Evolutionary conservation across 1,140 invertebrate genomes (phyloP), one percentile per base, ranked within the genome.

Genomic region (Bilobella aurantiaca): DNA sequence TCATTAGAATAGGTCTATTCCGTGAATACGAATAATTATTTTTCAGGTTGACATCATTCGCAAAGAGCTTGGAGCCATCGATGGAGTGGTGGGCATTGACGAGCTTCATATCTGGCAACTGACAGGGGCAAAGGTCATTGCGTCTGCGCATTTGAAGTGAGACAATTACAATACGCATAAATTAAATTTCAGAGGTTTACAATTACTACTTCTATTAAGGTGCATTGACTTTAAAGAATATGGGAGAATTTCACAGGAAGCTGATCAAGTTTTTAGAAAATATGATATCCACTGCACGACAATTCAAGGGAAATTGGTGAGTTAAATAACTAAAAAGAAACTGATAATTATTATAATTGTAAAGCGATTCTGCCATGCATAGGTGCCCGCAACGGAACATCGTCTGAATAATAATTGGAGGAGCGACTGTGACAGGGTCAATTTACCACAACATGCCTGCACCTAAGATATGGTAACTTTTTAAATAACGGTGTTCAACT

Each of bases 181-280:
- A n/a, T n/a, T n/a, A 32, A 16, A 23, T 27, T 60, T 29, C 30
- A 60, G 8, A 16, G 8, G 46, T 42, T 18, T 8, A 46, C 16
- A 62, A 46, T 3, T 42, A 23, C 63, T 28, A 30, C 34, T 64
- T 59, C 66, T 60, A 76, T 77, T 62, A 69, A 87, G 89, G 69
- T 91, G 89, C 79, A 82, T 88, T 70, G 91, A 92, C 78, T 77
- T 91, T 60, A 87, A 86, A 0, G 89, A 92, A 74, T 92, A 92
- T 73, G 90, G 91, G 87, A 88, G 89, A 77, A 90, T 93, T 67
- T 90, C 90, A 0, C 90, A 93, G 77, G 90, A 91, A 78, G 90
- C 93, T 0, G 94, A 94, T 77, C 89, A 93, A 76, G 93, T 94
- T 80, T 93, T 94, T 76, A 89, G 92, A 74, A 91, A 92, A 75